A percentile compares a stretch with the other conserved stretches of the same genome.
These are phyloP conservation scores for Drosophila atroscutellata DNA, from an alignment of 2,888 invertebrate genomes.

Conservation along the genomic window DNA sequence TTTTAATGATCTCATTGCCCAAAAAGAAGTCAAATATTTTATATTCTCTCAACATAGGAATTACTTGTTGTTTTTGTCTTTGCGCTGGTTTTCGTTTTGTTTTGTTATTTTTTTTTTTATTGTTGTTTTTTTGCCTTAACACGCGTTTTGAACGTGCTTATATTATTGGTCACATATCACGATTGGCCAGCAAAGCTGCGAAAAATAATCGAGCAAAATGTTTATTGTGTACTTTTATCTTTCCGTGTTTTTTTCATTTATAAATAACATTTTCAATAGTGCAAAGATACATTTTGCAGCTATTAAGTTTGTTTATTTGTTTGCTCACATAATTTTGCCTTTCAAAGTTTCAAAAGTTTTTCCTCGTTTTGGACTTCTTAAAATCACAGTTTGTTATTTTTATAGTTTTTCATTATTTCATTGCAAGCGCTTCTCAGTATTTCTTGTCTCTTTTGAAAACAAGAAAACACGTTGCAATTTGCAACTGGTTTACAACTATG, in stretches of 20 bases:
- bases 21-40: slow-evolving; percentile 54
- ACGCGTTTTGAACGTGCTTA: slow-evolving; percentile 64
- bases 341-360: background rate
- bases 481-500: slow-evolving; percentile 80
- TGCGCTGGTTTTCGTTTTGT: background rate
- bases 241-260: background rate
- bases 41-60: slow-evolving; percentile 39
- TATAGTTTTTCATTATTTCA: background rate
- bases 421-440: background rate
- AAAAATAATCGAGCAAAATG: slow-evolving; percentile 19
- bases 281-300: background rate
- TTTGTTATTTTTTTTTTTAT: slow-evolving; percentile 37
- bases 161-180: slow-evolving; percentile 23
- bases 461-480: slow-evolving; percentile 76
- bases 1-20: slow-evolving; percentile 65
- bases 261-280: background rate
- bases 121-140: slow-evolving; percentile 42
- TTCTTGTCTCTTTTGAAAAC: slow-evolving; percentile 48
- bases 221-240: slow-evolving; percentile 6
- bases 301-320: background rate
- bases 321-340: slow-evolving; percentile 1
- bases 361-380: background rate
- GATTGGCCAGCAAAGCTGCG: slow-evolving; percentile 63
- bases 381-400: background rate
- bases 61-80: slow-evolving; percentile 13